phyloP scores from a whole-genome alignment of 2,888 invertebrate species.

The Hirtodrosophila trivittata region DNA sequence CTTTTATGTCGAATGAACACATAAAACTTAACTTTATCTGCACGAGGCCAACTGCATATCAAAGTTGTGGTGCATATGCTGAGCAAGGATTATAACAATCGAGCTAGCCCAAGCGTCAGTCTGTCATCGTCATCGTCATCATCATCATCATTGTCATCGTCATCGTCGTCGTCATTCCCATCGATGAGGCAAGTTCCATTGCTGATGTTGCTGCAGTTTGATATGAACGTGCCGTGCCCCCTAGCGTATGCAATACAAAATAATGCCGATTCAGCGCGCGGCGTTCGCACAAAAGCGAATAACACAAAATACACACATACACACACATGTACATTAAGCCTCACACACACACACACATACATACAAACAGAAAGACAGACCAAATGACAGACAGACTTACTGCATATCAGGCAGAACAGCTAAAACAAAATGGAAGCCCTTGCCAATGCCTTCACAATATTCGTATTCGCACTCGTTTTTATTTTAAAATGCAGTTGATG shows the following conservation, averaged over 20 bases:
- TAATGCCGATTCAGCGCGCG: conserved; percentile 68
- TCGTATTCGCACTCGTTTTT: conserved; percentile 43
- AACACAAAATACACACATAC: conserved; percentile 42
- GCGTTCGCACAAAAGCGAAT: conserved; percentile 48
- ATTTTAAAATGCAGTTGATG: conserved; percentile 68
- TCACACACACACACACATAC: conserved; percentile 1
- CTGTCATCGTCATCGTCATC: conserved; percentile 39
- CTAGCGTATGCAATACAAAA: conserved; percentile 68
- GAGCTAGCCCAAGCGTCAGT: conserved; percentile 52
- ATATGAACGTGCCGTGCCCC: conserved; percentile 56
- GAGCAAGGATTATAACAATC: conserved; percentile 42
- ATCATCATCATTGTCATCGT: conserved; percentile 10
- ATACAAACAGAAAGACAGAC: conserved; percentile 15
- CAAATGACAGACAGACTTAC: conserved; percentile 42
- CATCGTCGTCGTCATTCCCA: conserved; percentile 25
- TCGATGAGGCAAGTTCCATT: conserved; percentile 56
- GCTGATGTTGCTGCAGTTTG: conserved; percentile 56
- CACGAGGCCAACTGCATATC: conserved; percentile 4
- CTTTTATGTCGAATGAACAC: no score
- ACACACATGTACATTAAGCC: conserved; percentile 3
- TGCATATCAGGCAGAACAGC: conserved; percentile 50
- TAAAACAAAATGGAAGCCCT: conserved; percentile 53
- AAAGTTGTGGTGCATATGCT: conserved; percentile 17
- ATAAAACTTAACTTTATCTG: background rate
- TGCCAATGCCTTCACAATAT: conserved; percentile 49